Conservation (phyloP, 2,113 vertebrate genomes). For the Lepus europaeus region DNA sequence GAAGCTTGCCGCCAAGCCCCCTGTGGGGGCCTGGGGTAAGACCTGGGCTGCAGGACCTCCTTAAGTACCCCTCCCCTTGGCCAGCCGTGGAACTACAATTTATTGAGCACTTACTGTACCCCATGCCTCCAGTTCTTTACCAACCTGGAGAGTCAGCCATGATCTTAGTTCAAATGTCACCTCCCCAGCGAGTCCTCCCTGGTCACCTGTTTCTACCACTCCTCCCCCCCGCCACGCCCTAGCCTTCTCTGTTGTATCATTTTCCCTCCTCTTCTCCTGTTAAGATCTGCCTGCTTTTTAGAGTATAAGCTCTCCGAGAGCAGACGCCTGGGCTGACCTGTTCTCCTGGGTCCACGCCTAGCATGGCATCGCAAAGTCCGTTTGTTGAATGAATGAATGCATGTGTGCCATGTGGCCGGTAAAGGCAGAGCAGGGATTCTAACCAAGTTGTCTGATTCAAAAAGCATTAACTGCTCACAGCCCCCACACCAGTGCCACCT, state of each 20-base stretch:
- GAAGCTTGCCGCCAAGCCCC: background rate
- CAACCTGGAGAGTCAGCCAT: constrained; percentile 48
- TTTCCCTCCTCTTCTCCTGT: background rate
- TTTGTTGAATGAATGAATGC: background rate
- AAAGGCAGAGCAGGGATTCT: background rate
- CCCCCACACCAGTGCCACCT: accelerated
- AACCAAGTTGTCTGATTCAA: background rate
- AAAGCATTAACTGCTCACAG: background rate
- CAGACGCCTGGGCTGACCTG: background rate
- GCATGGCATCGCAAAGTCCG: background rate
- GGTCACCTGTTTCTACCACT: background rate
- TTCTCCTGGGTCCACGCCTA: background rate
- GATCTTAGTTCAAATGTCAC: constrained; percentile 57
- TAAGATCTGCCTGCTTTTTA: background rate
- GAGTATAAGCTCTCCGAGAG: background rate
- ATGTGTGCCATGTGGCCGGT: background rate
- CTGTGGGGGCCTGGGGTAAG: background rate
- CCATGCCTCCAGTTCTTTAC: constrained; percentile 63
- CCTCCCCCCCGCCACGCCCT: background rate
- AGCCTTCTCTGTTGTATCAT: background rate
- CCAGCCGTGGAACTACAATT: constrained; percentile 10
- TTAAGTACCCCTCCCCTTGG: background rate
- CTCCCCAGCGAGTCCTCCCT: background rate
- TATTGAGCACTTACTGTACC: constrained; percentile 17
- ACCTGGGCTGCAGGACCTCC: background rate